Evolutionary conservation across 2,888 invertebrate species (phyloP).

Genomic region (Dynastes grantii): DNA sequence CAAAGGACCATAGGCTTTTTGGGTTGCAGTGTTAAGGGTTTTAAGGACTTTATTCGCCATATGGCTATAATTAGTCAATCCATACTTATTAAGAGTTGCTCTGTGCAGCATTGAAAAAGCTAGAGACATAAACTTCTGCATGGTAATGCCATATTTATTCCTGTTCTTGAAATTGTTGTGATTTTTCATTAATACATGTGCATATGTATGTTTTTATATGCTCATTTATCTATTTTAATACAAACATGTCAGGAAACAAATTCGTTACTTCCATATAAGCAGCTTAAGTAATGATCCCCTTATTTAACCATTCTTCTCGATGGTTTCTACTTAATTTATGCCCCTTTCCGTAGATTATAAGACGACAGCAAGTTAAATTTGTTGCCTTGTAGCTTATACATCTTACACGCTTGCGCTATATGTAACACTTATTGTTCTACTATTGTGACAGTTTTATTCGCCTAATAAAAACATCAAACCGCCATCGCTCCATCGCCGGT

Average conservation of each 20-base stretch:
- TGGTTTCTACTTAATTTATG: conserved; percentile 1
- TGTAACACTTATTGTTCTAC: conserved; percentile 25
- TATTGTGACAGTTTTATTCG: conserved; percentile 30
- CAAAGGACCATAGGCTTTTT: no score
- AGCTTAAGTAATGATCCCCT: conserved; percentile 7
- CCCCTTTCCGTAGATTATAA: not conserved
- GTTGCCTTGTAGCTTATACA: conserved; percentile 11
- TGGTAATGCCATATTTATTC: no score
- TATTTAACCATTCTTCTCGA: conserved; percentile 1
- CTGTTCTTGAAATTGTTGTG: no score
- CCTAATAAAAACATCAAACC: conserved; percentile 40
- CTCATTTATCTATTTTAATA: no score
- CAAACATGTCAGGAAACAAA: not conserved
- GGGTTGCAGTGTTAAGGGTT: no score
- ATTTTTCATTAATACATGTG: no score
- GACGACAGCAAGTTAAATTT: conserved; percentile 17
- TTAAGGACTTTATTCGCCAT: no score
- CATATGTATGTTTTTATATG: no score
- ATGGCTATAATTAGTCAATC: no score
- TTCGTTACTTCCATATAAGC: conserved; percentile 3
- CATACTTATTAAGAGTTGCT: no score
- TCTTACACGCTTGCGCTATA: conserved; percentile 8
- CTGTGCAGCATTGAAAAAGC: no score
- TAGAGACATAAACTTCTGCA: no score
- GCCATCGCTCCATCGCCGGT: not conserved